phyloP scores from a whole-genome alignment of 2,797 vertebrate species.

The Coendou prehensilis region DNA sequence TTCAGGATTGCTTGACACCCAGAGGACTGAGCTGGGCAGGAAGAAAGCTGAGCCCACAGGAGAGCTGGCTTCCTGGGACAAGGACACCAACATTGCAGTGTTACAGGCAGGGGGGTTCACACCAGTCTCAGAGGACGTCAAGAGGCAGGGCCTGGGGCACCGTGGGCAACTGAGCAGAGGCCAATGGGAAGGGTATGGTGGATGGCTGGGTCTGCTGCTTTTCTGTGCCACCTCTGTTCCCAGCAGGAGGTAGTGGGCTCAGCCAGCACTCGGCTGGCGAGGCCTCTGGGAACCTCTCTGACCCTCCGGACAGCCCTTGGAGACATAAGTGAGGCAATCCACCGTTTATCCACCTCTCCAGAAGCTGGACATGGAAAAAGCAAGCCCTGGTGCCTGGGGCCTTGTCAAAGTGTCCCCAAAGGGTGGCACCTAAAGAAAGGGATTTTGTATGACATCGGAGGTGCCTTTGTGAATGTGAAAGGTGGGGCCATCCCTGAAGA shows the following conservation, averaged over 20 bases:
- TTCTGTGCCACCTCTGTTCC: too few species aligned
- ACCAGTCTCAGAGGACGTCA: not conserved
- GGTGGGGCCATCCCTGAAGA: not conserved
- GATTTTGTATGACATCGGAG: not conserved
- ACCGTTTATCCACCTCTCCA: not conserved
- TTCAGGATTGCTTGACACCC: not conserved
- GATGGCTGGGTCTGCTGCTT: accelerated
- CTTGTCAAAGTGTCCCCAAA: not conserved
- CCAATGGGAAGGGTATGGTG: not conserved
- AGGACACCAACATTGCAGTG: not conserved
- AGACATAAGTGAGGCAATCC: not conserved
- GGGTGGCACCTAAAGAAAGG: not conserved
- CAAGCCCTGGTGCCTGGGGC: not conserved
- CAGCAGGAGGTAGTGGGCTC: accelerated
- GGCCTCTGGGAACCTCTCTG: not conserved
- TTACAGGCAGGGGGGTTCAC: not conserved
- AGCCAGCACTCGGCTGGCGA: too few species aligned
- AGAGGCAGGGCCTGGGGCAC: not conserved
- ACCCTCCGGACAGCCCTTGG: not conserved
- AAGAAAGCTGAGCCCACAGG: not conserved
- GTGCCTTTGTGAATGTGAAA: not conserved
- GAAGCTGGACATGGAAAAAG: not conserved
- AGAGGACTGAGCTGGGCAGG: not conserved
- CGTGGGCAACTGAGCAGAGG: too few species aligned
- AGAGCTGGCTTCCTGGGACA: not conserved